Evolutionary conservation across 2,888 invertebrate species (phyloP), one percentile per base, ranked within the genome.

Genomic region (Dicroscelio sp.): DNA sequence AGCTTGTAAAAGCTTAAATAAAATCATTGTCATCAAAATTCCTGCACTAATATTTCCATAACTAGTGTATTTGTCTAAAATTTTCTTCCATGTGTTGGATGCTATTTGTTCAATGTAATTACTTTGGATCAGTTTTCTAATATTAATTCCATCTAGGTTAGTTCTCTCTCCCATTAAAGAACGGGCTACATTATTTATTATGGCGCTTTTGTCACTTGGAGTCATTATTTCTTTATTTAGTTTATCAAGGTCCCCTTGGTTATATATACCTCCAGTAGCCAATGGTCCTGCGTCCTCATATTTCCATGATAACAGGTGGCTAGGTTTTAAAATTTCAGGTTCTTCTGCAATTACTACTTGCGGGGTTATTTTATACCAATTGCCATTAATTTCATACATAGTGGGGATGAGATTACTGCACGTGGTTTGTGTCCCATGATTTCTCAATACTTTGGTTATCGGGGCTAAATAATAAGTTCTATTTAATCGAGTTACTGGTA

Each of bases 351-450:
- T 38, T 3, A 60, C 14, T 27, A 38, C 27, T 60, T n/a, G 2
- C 25, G 76, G 76, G 0, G 38, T 25, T 8, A 76, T n/a, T 52
- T 76, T 76, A 27, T 76, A 76, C 60, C 76, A 76, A 10, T 2
- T n/a, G n/a, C 55, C 60, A 14, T 60, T 38, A 1, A 76, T 12
- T 14, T 76, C 27, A 17, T 52, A 76, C 14, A 33, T 76, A 17
- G 25, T 14, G 8, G 38, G 35, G 3, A 76, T n/a, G 8, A 55
- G 14, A n/a, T 31, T 30, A 14, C n/a, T 60, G 48, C 76, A 76
- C 8, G 43, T 27, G n/a, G 48, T 71, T 71, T 71, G 30, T 27
- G 35, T 71, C 48, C 71, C 17, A 17, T 48, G 10, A 1, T 35
- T 27, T 25, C 3, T 27, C 48, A 71, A 14, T 14, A 71, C 48